A percentile compares a stretch with the other conserved stretches of the same genome.
Conservation (phyloP, 64 coral and sea anemone species). For the Stichodactyla mertensii region DNA sequence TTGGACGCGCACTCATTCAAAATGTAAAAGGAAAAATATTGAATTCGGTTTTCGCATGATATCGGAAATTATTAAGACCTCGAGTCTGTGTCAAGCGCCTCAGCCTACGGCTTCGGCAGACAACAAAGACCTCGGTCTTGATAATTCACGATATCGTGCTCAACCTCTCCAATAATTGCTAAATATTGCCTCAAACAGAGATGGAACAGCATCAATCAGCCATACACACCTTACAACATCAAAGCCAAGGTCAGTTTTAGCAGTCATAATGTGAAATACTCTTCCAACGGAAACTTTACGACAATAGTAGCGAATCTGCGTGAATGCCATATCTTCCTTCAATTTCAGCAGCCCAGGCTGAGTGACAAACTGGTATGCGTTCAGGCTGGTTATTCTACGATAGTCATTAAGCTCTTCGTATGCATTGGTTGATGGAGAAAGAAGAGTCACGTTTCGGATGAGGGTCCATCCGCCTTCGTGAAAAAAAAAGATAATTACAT, state of each 20-base stretch:
- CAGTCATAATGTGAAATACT: constrained; percentile 16
- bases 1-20: no score
- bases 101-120: no score
- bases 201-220: no score
- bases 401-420: background rate
- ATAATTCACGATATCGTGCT: no score
- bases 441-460: constrained; percentile 9
- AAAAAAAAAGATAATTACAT: background rate
- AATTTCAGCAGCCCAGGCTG: background rate
- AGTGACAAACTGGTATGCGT: background rate
- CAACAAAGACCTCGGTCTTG: no score
- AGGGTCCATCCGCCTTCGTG: background rate
- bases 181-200: no score
- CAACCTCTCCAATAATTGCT: no score
- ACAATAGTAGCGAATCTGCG: background rate
- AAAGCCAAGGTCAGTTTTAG: constrained; percentile 10
- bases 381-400: background rate
- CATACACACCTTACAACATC: background rate
- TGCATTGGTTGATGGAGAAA: constrained; percentile 11
- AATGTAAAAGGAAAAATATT: no score
- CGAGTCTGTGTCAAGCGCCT: no score
- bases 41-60: no score
- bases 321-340: background rate
- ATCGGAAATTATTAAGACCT: no score
- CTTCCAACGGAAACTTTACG: background rate